Conservation (phyloP, 2,797 vertebrate genomes). For the Naso thynnoides region DNA sequence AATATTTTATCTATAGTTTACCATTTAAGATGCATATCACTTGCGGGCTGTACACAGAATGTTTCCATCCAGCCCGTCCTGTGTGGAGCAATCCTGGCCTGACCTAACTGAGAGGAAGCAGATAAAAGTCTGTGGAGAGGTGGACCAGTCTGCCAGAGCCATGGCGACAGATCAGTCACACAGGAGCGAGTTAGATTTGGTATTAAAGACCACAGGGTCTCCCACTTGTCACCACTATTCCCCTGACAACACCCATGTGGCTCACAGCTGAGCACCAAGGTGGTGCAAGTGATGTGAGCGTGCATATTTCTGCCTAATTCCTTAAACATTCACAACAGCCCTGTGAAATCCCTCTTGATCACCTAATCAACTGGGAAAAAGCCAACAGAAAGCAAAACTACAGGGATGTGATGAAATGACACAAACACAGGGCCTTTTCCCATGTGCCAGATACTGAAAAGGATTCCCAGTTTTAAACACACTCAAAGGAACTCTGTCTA, state of each 20-base stretch:
- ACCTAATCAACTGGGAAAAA: slow-evolving; percentile 13
- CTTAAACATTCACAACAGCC: slow-evolving; percentile 47
- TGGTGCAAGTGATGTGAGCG: slow-evolving; percentile 34
- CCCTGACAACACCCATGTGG: slow-evolving; percentile 65
- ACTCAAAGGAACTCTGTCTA: neutral
- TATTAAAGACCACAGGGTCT: slow-evolving; percentile 60
- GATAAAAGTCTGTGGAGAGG: slow-evolving; percentile 37
- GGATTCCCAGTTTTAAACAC: neutral
- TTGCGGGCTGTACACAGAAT: neutral
- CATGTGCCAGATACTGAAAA: slow-evolving; percentile 24
- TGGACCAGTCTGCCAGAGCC: slow-evolving; percentile 8
- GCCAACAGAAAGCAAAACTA: neutral
- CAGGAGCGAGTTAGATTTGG: slow-evolving; percentile 57
- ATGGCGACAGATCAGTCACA: slow-evolving; percentile 56
- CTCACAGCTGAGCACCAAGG: slow-evolving; percentile 72
- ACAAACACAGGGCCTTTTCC: slow-evolving; percentile 11
- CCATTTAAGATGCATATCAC: slow-evolving; percentile 5
- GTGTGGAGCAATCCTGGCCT: slow-evolving; percentile 13
- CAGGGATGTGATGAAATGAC: neutral
- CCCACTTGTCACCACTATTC: slow-evolving; percentile 28
- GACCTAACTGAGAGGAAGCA: slow-evolving; percentile 26
- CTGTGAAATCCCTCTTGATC: slow-evolving; percentile 32
- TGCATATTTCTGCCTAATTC: slow-evolving; percentile 57
- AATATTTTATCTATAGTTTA: slow-evolving; percentile 3
- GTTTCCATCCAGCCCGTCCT: slow-evolving; percentile 5